These are phyloP conservation scores for Manis pentadactyla DNA, from an alignment of 2,797 vertebrate species.

Conservation along the genomic window DNA sequence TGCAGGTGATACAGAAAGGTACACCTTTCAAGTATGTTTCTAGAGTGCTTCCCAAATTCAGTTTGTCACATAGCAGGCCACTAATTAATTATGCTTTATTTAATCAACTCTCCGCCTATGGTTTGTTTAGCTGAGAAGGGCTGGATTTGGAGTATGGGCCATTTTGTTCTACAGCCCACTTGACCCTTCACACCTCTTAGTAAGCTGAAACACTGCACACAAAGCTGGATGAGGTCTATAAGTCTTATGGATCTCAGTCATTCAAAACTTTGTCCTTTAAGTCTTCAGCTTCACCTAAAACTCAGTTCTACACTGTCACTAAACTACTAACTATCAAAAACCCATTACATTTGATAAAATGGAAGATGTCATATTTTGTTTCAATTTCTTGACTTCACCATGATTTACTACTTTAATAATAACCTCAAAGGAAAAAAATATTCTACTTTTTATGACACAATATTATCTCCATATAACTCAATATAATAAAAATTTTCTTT, in stretches of 20 bases:
- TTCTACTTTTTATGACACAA: constrained; percentile 51
- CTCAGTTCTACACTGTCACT: not conserved
- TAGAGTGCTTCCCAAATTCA: constrained; percentile 3
- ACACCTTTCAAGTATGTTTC: not conserved
- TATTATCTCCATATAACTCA: constrained; percentile 32
- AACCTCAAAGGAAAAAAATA: constrained; percentile 49
- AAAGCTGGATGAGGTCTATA: not conserved
- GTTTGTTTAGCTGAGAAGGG: constrained; percentile 35
- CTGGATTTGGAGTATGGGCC: constrained; percentile 30
- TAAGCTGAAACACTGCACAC: not conserved
- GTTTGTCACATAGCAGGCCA: not conserved
- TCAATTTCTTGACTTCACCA: constrained; percentile 40
- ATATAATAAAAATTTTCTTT: constrained; percentile 47
- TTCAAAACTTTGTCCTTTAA: not conserved
- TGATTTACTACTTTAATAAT: constrained; percentile 66
- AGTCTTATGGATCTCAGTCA: not conserved
- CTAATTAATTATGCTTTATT: constrained; percentile 34
- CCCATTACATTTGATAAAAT: constrained; percentile 12
- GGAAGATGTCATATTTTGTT: constrained; percentile 35
- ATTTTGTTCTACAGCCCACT: not conserved
- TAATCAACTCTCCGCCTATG: not conserved
- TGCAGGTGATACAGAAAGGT: not conserved
- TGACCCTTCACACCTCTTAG: not conserved
- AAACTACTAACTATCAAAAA: not conserved
- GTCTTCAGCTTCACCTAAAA: constrained; percentile 31